Conservation (phyloP, 2,888 invertebrate genomes). For the Poecilus cupreus region DNA sequence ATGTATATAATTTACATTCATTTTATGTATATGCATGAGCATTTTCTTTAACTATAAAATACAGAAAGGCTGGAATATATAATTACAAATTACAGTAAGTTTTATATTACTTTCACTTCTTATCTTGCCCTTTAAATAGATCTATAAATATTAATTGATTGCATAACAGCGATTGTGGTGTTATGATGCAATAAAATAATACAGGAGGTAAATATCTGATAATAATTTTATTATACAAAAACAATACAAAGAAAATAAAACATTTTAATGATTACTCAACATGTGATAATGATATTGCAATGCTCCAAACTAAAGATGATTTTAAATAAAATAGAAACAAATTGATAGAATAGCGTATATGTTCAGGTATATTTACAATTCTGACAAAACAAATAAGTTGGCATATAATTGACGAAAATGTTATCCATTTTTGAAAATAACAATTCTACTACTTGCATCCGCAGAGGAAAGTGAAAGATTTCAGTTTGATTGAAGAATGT, state of each 20-base stretch:
- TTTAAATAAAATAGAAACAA: conserved; percentile 12
- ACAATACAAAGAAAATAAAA: conserved; percentile 55
- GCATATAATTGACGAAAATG: not conserved
- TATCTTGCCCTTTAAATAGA: not conserved
- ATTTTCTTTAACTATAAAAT: not conserved
- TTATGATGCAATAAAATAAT: conserved; percentile 26
- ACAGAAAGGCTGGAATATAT: conserved; percentile 1
- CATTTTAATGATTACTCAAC: conserved; percentile 45
- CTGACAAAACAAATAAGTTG: conserved; percentile 8
- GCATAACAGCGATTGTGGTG: not conserved
- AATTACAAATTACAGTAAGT: conserved; percentile 10
- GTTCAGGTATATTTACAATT: conserved; percentile 34
- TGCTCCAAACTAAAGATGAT: conserved; percentile 35
- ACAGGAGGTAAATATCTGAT: conserved; percentile 19
- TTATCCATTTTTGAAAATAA: conserved; percentile 13
- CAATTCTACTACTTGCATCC: not conserved
- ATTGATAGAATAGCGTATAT: conserved; percentile 14
- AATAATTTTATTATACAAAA: conserved; percentile 53
- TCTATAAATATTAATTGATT: conserved; percentile 2
- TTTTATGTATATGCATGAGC: not conserved
- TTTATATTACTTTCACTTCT: conserved; percentile 15
- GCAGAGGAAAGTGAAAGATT: conserved; percentile 25
- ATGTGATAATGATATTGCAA: conserved; percentile 49
- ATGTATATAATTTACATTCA: not conserved
- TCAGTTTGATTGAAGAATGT: not conserved